These are phyloP conservation scores for Aphrocallistes beatrix DNA, from an alignment of 37 sponge, comb jelly and placozoan species.

Conservation along the genomic window DNA sequence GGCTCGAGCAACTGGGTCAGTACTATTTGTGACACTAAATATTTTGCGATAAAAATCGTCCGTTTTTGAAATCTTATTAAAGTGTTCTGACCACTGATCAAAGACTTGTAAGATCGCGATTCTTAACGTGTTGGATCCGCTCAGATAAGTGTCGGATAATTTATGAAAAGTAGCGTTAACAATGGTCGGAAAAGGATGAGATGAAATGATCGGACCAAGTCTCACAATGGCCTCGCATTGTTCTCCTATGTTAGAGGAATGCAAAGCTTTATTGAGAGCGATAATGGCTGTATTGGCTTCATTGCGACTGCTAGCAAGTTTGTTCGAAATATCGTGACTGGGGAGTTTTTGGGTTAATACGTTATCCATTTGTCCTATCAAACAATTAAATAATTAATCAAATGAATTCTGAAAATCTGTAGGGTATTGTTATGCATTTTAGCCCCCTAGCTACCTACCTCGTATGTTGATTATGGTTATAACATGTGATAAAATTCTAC, in stretches of 20 bases:
- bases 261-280: slow-evolving; percentile 44
- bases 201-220: slow-evolving; percentile 53
- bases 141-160: slow-evolving; percentile 44
- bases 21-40: slow-evolving; percentile 66
- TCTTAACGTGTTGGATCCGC: slow-evolving; percentile 58
- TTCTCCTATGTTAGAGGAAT: slow-evolving; percentile 55
- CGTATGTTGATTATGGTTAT: too few species aligned
- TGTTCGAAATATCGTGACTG: neutral
- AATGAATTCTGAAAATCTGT: too few species aligned
- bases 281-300: neutral
- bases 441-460: too few species aligned
- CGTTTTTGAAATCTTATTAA: slow-evolving; percentile 63
- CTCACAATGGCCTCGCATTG: slow-evolving; percentile 84
- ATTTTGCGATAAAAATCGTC: slow-evolving; percentile 68
- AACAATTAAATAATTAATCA: too few species aligned
- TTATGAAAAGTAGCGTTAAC: slow-evolving; percentile 76
- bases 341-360: neutral
- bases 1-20: slow-evolving; percentile 86
- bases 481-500: too few species aligned
- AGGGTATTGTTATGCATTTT: too few species aligned
- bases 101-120: slow-evolving; percentile 62
- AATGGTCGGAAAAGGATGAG: slow-evolving; percentile 75
- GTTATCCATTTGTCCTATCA: too few species aligned
- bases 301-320: neutral
- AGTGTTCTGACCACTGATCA: slow-evolving; percentile 45